Conservation (phyloP, 2,113 vertebrate genomes). For the Diadophis punctatus region DNA sequence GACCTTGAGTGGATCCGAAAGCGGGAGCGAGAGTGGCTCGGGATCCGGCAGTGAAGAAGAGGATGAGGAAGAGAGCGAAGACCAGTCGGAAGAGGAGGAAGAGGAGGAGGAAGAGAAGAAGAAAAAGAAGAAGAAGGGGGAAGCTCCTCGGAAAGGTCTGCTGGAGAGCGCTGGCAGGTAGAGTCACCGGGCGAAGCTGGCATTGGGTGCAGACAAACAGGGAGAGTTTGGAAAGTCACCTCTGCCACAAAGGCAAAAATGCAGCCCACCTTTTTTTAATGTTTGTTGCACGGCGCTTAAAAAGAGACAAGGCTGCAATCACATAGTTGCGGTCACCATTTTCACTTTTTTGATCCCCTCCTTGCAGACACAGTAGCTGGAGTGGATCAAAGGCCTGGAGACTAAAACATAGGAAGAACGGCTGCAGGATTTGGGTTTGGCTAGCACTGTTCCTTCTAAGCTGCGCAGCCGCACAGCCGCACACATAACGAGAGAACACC, state of each 20-base stretch:
- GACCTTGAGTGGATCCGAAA: conserved; percentile 76
- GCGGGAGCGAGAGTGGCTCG: conserved; percentile 62
- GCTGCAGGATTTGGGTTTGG: too few relatives aligned
- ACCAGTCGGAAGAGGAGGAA: conserved; percentile 77
- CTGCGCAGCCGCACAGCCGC: too few relatives aligned
- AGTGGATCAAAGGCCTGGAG: too few relatives aligned
- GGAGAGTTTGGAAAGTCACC: not conserved
- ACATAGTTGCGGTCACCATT: not conserved
- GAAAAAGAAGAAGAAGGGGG: conserved; percentile 71
- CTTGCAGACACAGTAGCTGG: too few relatives aligned
- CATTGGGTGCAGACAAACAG: too few relatives aligned
- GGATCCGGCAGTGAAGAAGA: conserved; percentile 34
- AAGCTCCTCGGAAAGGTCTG: conserved; percentile 60
- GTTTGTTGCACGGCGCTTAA: too few relatives aligned
- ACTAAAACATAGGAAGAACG: too few relatives aligned
- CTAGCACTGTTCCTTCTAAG: too few relatives aligned
- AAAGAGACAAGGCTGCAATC: not conserved
- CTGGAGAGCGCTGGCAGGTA: conserved; percentile 69
- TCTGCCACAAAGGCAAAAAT: not conserved
- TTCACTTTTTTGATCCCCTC: not conserved
- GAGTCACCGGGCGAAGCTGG: rapidly evolving
- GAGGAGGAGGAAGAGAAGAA: conserved; percentile 76
- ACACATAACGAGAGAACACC: too few relatives aligned
- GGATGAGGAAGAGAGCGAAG: conserved; percentile 67
- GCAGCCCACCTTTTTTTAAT: not conserved